A percentile compares a stretch with the other conserved stretches of the same genome.
Evolutionary conservation across 2,888 invertebrate species (phyloP).

Genomic region (Teinopalpus imperialis): DNA sequence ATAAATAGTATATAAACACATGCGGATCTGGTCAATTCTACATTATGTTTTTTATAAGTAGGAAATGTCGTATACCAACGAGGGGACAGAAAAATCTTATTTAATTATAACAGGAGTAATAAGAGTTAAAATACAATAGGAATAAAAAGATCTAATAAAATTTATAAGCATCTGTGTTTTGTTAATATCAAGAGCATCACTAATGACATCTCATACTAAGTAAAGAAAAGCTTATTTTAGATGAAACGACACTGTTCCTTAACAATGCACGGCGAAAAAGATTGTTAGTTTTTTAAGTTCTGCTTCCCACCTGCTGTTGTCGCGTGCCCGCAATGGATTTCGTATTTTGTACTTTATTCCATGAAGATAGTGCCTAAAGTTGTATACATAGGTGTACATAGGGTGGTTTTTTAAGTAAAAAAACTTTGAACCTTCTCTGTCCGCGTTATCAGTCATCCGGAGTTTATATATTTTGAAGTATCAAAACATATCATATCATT

Average conservation of each 20-base stretch:
- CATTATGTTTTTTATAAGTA: no score
- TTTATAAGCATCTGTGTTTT: conserved; percentile 33
- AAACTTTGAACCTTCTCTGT: conserved; percentile 56
- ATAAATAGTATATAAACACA: no score
- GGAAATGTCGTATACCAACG: no score
- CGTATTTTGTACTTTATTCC: conserved; percentile 34
- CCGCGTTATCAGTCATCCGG: background rate
- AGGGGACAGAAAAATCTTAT: no score
- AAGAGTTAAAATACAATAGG: no score
- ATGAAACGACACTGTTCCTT: conserved; percentile 57
- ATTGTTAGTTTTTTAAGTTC: conserved; percentile 72
- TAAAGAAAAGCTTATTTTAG: conserved; percentile 39
- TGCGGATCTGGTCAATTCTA: no score
- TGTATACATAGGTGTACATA: conserved; percentile 30
- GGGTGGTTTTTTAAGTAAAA: conserved; percentile 65
- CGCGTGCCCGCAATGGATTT: conserved; percentile 57
- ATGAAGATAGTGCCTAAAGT: conserved; percentile 33
- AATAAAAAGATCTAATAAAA: no score
- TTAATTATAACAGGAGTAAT: no score
- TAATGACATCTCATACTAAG: conserved; percentile 27
- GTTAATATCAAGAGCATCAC: conserved; percentile 16
- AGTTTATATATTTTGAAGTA: conserved; percentile 16
- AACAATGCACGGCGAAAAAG: conserved; percentile 62
- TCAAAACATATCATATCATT: conserved; percentile 1
- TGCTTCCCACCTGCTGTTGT: conserved; percentile 75